Base-by-base conservation (phyloP, 2,113 vertebrate species). In the Shinisaurus crocodilurus region DNA sequence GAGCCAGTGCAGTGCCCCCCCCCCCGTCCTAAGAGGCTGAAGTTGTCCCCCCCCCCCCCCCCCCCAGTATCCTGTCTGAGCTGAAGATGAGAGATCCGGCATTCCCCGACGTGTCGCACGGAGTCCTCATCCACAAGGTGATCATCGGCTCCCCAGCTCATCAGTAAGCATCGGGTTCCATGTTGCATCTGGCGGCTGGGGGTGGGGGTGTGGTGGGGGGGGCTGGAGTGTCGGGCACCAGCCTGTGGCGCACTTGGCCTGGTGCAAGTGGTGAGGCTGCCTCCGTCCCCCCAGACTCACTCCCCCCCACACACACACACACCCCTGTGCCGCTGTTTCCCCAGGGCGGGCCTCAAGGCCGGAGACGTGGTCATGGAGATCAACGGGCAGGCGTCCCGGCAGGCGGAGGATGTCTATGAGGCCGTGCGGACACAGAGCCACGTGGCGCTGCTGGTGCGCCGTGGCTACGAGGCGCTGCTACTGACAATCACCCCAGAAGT, bases 61-160 rank as follows among this genome's bases (percentile, higher is more conserved):
- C 1, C 25, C 80, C 34, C 94, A 99, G 99, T 93, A 99, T 99
- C 95, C 98, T 99, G 75, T 94, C 97, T 1, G 98, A 99, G 95
- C 95, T 99, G 91, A 98, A 98, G 96, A 93, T 98, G 87, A 98
- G 98, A 89, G 98, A 99, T 82, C 95, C 97, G 0, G 96, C 95
- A 76, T 99, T 99, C 91, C 98, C 98, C 0, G 98, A 99, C 0
- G 97, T 99, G 79, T 97, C 97, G 40, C 96, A 99, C 0, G 99
- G 99, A 1, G 97, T 99, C 90, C 97, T 99, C 48, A 99, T 99
- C 95, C 98, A 99, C 96, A 98, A 96, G 94, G 98, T 99, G 91
- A 99, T 99, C 96, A 93, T 96, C 0, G 98, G 98, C 87, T 99
- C 99, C 54, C 99, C 99, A 0, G 98, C 99, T 3, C 95, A 97